Evolutionary conservation across 2,888 invertebrate species (phyloP).

Genomic region (Sphinx pinastri): DNA sequence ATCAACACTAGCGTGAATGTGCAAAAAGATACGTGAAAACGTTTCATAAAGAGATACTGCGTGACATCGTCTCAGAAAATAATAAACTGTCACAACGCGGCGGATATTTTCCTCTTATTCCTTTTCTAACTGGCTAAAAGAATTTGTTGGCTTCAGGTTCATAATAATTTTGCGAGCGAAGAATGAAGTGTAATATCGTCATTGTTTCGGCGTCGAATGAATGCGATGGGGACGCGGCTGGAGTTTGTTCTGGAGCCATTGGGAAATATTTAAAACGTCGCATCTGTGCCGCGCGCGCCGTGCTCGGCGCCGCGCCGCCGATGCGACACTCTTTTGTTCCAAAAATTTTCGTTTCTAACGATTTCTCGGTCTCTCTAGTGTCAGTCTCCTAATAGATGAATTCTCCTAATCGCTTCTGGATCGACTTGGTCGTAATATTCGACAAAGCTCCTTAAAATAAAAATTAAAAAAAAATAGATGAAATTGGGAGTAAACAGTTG

Average conservation of each 20-base stretch:
- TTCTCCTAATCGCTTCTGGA: too few relatives aligned
- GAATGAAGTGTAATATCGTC: conserved; percentile 43
- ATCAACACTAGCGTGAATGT: conserved; percentile 21
- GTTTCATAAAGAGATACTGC: conserved; percentile 32
- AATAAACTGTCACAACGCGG: conserved; percentile 47
- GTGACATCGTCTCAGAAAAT: conserved; percentile 39
- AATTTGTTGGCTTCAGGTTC: conserved; percentile 42
- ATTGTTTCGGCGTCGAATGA: conserved; percentile 54
- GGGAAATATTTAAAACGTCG: conserved; percentile 23
- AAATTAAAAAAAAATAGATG: too few relatives aligned
- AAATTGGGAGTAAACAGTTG: too few relatives aligned
- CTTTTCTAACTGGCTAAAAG: conserved; percentile 44
- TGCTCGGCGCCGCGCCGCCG: not conserved
- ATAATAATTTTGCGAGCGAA: conserved; percentile 41
- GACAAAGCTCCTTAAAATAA: too few relatives aligned
- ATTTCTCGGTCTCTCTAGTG: not conserved
- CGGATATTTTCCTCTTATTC: conserved; percentile 39
- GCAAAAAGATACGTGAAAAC: conserved; percentile 29
- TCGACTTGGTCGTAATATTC: too few relatives aligned
- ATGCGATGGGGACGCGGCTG: conserved; percentile 31
- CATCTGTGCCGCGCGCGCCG: not conserved
- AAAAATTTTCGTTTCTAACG: not conserved
- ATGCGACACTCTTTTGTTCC: conserved; percentile 12
- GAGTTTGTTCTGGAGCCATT: conserved; percentile 20
- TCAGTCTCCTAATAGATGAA: not conserved